Conservation (phyloP, 2,113 vertebrate species). For the Mirounga angustirostris region DNA sequence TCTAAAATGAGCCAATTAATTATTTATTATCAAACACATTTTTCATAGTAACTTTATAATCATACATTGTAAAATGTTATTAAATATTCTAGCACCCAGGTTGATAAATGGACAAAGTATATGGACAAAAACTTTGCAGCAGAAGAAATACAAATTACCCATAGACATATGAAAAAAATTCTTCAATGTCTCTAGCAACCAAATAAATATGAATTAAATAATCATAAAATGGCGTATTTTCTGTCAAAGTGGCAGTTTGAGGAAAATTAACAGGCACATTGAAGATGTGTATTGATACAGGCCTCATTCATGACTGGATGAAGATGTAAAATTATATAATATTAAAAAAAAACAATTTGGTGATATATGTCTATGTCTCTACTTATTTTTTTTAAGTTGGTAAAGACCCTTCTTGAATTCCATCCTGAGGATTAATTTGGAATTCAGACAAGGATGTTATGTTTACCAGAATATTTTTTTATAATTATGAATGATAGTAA, state of each 20-base stretch:
- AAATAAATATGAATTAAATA: neutral
- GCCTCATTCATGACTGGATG: neutral
- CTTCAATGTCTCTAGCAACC: neutral
- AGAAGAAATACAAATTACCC: neutral
- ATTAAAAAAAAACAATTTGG: neutral
- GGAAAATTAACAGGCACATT: neutral
- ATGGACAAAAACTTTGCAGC: neutral
- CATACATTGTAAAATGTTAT: neutral
- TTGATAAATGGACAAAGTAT: neutral
- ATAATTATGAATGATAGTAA: neutral
- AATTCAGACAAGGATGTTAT: neutral
- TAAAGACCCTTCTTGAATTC: neutral
- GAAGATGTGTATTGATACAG: neutral
- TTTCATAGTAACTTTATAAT: neutral
- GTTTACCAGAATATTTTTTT: neutral
- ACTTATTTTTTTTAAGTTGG: neutral
- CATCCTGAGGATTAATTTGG: neutral
- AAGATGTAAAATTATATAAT: neutral
- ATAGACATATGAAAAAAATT: neutral
- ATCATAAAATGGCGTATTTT: neutral
- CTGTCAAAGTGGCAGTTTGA: neutral
- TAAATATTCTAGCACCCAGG: neutral
- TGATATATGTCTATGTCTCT: neutral
- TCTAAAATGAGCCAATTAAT: neutral
- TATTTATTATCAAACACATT: neutral